Evolutionary conservation across 2,113 vertebrate genomes (phyloP), one percentile per base, ranked within the genome.

Genomic region (Semicossyphus pulcher): DNA sequence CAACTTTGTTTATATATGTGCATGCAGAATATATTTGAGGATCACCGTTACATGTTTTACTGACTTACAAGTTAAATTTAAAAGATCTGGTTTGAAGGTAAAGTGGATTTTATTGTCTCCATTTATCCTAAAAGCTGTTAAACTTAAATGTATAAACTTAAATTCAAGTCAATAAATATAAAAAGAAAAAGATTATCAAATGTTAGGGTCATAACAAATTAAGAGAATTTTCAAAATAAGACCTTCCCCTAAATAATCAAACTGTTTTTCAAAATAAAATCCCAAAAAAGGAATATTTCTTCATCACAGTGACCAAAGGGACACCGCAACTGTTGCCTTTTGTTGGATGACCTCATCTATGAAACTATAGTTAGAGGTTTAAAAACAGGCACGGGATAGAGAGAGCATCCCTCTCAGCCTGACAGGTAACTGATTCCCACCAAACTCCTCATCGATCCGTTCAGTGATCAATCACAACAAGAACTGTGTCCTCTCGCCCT

Each of bases 401-500:
- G 39, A 71, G 74, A 60, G 75, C 68, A 64, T 74, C 61, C 54
- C 61, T 85, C 52, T 64, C 31, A 26, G 69, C 29, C 72, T 78
- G 89, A 92, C 80, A 94, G 93, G 92, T 89, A 81, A 87, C 76
- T 85, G 84, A 89, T 85, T 91, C 92, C 82, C 85, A 90, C 71
- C 54, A 74, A 56, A 72, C 68, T 88, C 93, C 86, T 86, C 77
- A 92, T 90, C 42, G 44, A 90, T 92, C 80, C 78, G 20, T n/a
- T 58, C 80, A 72, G 62, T 81, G 91, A 95, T 95, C 93, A 93
- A 94, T 93, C 93, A 93, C 91, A 87, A 45, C 39, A 78, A 68
- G 59, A 57, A 91, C 67, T 59, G 42, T 48, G 74, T 65, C 72
- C 62, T 56, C 68, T 72, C 47, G 28, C 69, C 70, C 78, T 28